Conservation (phyloP, 2,888 invertebrate genomes). For the Sacculina carcini region DNA sequence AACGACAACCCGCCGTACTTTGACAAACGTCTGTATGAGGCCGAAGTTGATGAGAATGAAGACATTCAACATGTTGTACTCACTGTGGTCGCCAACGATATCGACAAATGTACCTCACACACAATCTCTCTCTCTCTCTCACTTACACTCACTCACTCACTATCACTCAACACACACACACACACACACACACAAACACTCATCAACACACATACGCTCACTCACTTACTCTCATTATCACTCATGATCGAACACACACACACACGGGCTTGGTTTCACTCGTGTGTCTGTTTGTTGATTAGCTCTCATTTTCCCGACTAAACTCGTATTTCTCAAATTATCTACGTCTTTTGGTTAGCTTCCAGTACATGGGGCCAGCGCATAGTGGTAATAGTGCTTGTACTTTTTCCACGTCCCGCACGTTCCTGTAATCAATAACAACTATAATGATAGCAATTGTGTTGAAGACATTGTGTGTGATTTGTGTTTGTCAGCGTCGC, state of each 20-base stretch:
- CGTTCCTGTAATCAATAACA: too few relatives aligned
- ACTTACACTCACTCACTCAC: neutral
- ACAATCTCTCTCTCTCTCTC: neutral
- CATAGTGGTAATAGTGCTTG: too few relatives aligned
- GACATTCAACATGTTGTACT: conserved; percentile 89
- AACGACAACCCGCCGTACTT: conserved; percentile 99
- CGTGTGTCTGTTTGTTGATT: too few relatives aligned
- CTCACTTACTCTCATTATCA: neutral
- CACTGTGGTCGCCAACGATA: conserved; percentile 95
- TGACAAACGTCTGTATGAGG: conserved; percentile 84
- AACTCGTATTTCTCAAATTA: too few relatives aligned
- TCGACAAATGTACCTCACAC: conserved; percentile 57
- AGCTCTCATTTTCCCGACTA: too few relatives aligned
- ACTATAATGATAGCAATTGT: conserved; percentile 14
- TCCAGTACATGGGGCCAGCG: too few relatives aligned
- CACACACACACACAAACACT: neutral
- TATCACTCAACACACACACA: neutral
- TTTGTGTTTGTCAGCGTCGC: conserved; percentile 44
- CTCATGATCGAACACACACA: neutral
- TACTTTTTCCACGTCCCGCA: too few relatives aligned
- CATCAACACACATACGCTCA: neutral
- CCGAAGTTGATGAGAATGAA: conserved; percentile 92
- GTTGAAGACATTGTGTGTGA: neutral
- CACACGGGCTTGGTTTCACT: neutral
- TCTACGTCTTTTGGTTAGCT: too few relatives aligned